Percentiles rank a stretch among this genome's conserved stretches.
phyloP scores from a whole-genome alignment of 2,113 vertebrate genomes.

The Anseranas semipalmata region DNA sequence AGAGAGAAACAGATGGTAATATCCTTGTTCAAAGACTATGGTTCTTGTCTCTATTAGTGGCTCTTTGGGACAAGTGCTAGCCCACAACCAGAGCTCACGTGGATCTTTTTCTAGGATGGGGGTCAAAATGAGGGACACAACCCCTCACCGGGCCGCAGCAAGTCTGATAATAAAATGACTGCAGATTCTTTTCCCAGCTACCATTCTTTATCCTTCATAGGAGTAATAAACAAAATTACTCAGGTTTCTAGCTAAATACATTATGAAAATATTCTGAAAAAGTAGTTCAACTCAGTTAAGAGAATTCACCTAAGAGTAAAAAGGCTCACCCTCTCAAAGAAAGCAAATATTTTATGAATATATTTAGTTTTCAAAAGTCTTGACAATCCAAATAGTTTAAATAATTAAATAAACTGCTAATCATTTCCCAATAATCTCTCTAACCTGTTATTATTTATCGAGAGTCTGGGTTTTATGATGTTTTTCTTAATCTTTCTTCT shows the following conservation, averaged over 20 bases:
- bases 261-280: background rate
- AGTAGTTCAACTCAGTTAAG: background rate
- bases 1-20: background rate
- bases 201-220: background rate
- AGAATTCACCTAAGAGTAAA: background rate
- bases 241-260: background rate
- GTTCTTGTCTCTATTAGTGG: background rate
- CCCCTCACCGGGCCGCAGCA: background rate
- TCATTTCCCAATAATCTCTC: background rate
- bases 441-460: background rate
- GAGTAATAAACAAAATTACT: background rate
- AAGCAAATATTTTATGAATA: background rate
- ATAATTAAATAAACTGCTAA: background rate
- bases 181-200: background rate
- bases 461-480: constrained; percentile 12
- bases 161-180: background rate
- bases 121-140: background rate
- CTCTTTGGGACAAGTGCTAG: background rate
- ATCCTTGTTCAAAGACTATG: background rate
- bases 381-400: background rate
- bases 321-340: background rate
- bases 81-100: background rate
- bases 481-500: background rate
- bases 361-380: background rate
- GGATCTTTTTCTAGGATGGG: background rate